Evolutionary conservation across 2,888 invertebrate species (phyloP), one percentile per base, ranked within the genome.

Genomic region (Leistus spinibarbis): DNA sequence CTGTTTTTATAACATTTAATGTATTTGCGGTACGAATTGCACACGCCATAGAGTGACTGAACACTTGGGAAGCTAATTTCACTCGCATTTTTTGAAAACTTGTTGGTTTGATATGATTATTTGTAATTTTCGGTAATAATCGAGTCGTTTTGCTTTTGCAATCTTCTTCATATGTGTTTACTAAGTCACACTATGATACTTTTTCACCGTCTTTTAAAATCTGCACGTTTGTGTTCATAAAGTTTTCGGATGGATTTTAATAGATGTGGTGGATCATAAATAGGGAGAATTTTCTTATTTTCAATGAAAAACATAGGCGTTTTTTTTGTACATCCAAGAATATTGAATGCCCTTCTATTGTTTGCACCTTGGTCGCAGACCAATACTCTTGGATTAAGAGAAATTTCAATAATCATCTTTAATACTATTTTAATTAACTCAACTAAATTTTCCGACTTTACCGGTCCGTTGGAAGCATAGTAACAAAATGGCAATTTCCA

Each of bases 281-380:
- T 60, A 7, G 77, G 76, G 71, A 76, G 77, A 16, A 76, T 76
- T 22, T 73, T 75, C 16, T 17, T 53, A 22, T 40, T 24, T 20
- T 66, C 68, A 40, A 77, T 67, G 9, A 40, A n/a, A 1, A 78
- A 69, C 16, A 62, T 56, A 16, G 76, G 78, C 20, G 54, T 27
- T 70, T 76, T 69, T 64, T 76, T 56, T 10, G 62, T 69, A 22
- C 71, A 69, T 54, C 76, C 76, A 40, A 78, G 76, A 57, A 66
- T 66, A 9, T 24, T 19, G 9, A 76, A 64, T 19, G 69, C 72
- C 27, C 56, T 76, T 64, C 78, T 57, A 53, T 79, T 79, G 56
- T 76, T 78, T 16, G 79, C 64, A 19, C 71, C 69, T 76, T 80
- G 80, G 63, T 80, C 79, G 65, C 79, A 79, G 0, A 80, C 75